Evolutionary conservation across 2,113 vertebrate species (phyloP).

Genomic region (Triplophysa tibetana): DNA sequence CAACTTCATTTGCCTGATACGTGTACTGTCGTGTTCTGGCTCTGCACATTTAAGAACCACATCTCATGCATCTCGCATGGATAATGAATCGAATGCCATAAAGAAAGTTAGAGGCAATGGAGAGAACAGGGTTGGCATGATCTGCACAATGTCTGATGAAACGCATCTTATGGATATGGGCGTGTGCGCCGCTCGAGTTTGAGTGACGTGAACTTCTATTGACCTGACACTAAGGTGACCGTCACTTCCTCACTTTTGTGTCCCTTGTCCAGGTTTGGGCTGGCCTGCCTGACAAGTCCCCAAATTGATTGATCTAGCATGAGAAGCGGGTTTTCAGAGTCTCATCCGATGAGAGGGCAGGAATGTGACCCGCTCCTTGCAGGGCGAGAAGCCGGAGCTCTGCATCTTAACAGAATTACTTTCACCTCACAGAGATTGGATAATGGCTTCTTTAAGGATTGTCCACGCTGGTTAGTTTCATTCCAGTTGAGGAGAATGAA

Average conservation of each 20-base stretch:
- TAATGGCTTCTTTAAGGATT: conserved; percentile 69
- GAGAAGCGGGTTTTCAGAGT: conserved; percentile 66
- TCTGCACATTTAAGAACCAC: neutral
- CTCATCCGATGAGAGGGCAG: conserved; percentile 65
- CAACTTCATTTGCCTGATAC: too few relatives aligned
- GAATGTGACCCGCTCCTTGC: conserved; percentile 66
- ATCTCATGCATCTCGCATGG: neutral
- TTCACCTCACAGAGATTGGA: conserved; percentile 71
- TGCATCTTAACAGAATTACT: conserved; percentile 73
- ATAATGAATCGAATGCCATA: neutral
- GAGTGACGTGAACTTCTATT: conserved; percentile 53
- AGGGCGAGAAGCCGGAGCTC: conserved; percentile 71
- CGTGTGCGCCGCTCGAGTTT: conserved; percentile 8
- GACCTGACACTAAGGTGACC: conserved; percentile 52
- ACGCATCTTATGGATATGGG: neutral
- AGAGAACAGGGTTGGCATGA: neutral
- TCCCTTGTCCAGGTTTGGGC: conserved; percentile 55
- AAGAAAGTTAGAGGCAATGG: neutral
- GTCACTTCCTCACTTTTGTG: conserved; percentile 45
- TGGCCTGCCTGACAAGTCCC: conserved; percentile 56
- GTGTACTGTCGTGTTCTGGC: neutral
- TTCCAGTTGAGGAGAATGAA: conserved; percentile 59
- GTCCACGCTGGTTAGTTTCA: conserved; percentile 67
- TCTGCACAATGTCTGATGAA: conserved; percentile 3
- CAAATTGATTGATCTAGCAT: conserved; percentile 70